Evolutionary conservation across 2,113 vertebrate species (phyloP), one percentile per base, ranked within the genome.

Genomic region (Parus major): DNA sequence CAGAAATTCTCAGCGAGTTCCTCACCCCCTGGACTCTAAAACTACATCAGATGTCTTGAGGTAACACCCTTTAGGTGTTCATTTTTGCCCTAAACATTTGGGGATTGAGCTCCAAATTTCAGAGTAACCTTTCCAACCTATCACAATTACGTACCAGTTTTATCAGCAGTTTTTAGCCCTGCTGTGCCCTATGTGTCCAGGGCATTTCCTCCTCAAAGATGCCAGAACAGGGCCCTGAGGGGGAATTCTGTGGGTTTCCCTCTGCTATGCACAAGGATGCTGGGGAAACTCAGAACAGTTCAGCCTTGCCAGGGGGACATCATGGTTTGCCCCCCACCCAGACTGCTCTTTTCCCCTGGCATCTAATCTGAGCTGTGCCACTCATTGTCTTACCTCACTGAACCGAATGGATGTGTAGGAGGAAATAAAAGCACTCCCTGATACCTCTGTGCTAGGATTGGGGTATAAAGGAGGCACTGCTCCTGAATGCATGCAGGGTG

Each of bases 31-130:
- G 49, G 99, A 99, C 97, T 99, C 99, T 85, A 99, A 99, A 97
- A 99, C 99, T 96, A 99, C 99, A 77, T 99, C 99, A 77, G 99
- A 99, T 94, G 99, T 99, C 97, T 98, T 99, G 98, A 99, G 99
- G 99, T 99, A 97, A 98, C 11, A 0, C 23, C 24, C 52, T 69
- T 39, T 16, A 29, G 17, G 22, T 57, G 73, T 49, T 85, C 11
- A 33, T 87, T 82, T 71, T 53, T 41, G 42, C n/a, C 53, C 55
- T 55, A 5, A 46, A 44, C 5, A 10, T 49, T 1, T 25, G 12
- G 33, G 73, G 22, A 25, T 25, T 22, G 31, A 82, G 56, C 52
- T 81, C 6, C 2, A 49, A 36, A 50, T 57, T 57, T 46, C 68
- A 61, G 18, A 75, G 64, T 31, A 42, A 53, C 17, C 15, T 68